Evolutionary conservation across 2,888 invertebrate species (phyloP).

Genomic region (Synanthedon vespiformis): DNA sequence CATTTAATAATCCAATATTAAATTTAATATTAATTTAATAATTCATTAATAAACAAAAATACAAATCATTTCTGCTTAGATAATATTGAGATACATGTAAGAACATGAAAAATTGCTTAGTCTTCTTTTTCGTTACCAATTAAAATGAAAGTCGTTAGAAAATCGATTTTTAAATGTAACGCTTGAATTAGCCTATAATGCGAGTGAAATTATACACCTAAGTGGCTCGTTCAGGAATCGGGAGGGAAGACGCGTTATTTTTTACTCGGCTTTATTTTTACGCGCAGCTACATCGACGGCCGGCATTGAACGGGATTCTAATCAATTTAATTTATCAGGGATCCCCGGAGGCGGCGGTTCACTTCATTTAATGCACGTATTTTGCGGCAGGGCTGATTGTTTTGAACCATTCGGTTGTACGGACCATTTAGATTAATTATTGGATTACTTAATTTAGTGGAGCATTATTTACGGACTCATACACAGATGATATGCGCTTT

Average conservation of each 20-base stretch:
- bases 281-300: conserved; percentile 52
- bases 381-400: conserved; percentile 69
- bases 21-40: too few relatives aligned
- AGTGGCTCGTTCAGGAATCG: conserved; percentile 34
- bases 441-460: conserved; percentile 69
- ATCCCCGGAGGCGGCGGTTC: conserved; percentile 68
- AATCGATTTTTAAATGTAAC: background rate
- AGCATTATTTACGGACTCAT: background rate
- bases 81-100: too few relatives aligned
- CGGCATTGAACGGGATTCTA: conserved; percentile 66
- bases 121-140: too few relatives aligned
- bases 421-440: conserved; percentile 71
- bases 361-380: conserved; percentile 72
- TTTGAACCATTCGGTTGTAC: conserved; percentile 70
- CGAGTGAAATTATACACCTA: conserved; percentile 20
- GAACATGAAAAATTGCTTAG: too few relatives aligned
- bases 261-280: conserved; percentile 63
- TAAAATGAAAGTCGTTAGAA: background rate
- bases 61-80: too few relatives aligned
- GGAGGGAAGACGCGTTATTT: conserved; percentile 51
- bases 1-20: too few relatives aligned
- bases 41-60: too few relatives aligned
- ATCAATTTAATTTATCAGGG: conserved; percentile 72
- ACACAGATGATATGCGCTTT: background rate
- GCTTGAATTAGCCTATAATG: background rate